Base-by-base conservation (phyloP, 2,888 invertebrate species). In the Mythimna ferrago region DNA sequence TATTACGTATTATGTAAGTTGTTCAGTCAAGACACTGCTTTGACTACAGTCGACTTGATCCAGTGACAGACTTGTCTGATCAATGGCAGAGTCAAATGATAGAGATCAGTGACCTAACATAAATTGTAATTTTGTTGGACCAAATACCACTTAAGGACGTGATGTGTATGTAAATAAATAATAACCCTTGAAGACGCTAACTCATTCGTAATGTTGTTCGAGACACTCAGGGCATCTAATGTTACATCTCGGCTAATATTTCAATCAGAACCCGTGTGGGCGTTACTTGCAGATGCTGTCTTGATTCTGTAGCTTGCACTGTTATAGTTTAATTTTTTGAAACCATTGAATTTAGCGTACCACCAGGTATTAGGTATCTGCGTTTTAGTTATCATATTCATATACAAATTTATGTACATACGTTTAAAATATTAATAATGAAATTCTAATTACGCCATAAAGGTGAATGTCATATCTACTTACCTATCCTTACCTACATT, bases 1-100 rank as follows among this genome's bases (percentile, higher is more conserved):
- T 86, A 86, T 82, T 81, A 81, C 84, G 78, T 81, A 81, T 78
- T 80, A 84, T 78, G 83, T 85, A 86, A 82, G 81, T 82, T 82
- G 79, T 86, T 85, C 82, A 84, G 80, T 84, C 86, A 80, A 83
- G 84, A 84, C 76, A 83, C 73, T 70, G 83, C 71, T 76, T 71
- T 80, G 75, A 78, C 81, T 76, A 78, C 75, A 74, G 72, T 84
- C 71, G 78, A 84, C 77, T 72, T 80, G 65, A 62, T 58, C 62
- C 62, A 81, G 66, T 81, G 65, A 77, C 56, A 57, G 53, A 76
- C 64, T 71, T 58, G 63, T 56, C 26, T 70, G 66, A 62, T 68
- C 65, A 73, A 48, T 62, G 71, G 69, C 77, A 85, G 75, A 78
- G 80, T 74, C 81, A 73, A 76, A 83, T 76, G 76, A 54, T 76